A percentile compares a stretch with the other conserved stretches of the same genome.
Evolutionary conservation across 64 coral and sea anemone genomes (phyloP).

Genomic region (Acropora yongei): DNA sequence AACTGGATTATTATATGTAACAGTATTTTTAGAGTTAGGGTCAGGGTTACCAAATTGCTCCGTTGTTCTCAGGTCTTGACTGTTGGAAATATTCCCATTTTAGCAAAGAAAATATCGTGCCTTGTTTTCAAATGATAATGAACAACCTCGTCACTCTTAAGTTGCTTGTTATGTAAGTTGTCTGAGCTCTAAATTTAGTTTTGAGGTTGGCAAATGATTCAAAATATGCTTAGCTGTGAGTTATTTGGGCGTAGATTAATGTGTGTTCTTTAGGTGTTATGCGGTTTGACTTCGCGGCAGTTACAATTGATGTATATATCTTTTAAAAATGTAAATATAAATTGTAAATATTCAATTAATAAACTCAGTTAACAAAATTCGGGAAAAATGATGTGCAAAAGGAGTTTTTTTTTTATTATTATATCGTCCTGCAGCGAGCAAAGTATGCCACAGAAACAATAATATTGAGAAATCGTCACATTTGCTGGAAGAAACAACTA

Average conservation of each 20-base stretch:
- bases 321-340: not conserved
- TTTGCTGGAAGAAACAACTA: not conserved
- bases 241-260: not conserved
- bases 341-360: not conserved
- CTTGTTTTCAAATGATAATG: not conserved
- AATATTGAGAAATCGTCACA: not conserved
- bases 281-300: not conserved
- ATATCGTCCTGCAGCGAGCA: too few relatives aligned
- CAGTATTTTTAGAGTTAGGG: too few relatives aligned
- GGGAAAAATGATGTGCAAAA: not conserved
- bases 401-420: too few relatives aligned
- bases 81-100: conserved; percentile 7
- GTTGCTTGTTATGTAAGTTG: not conserved
- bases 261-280: not conserved
- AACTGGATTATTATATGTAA: not conserved
- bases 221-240: not conserved
- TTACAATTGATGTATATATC: not conserved
- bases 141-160: not conserved
- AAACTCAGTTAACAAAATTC: not conserved
- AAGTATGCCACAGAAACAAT: too few relatives aligned
- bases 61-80: not conserved
- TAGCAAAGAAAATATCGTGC: conserved; percentile 3
- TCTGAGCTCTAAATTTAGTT: not conserved
- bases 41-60: not conserved
- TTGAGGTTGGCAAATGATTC: not conserved